Percentiles rank a stretch among this genome's conserved stretches.
phyloP scores from a whole-genome alignment of 2,113 vertebrate species.

The Vireo altiloquus region DNA sequence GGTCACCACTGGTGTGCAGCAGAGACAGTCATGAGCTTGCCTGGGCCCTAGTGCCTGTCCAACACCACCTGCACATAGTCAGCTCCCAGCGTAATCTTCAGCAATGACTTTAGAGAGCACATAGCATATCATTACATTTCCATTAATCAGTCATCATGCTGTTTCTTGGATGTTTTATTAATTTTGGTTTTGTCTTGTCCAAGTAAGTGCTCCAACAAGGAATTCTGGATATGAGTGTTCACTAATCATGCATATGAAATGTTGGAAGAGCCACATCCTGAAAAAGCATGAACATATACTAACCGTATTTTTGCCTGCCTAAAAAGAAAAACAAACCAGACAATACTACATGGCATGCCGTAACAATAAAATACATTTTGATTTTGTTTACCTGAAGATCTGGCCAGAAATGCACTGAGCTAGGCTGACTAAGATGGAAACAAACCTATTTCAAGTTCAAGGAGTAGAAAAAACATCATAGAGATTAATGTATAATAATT shows the following conservation, averaged over 20 bases:
- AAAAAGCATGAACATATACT: slow-evolving; percentile 61
- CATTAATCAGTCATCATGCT: slow-evolving; percentile 3
- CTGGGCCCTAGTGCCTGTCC: background rate
- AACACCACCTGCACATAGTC: slow-evolving; percentile 16
- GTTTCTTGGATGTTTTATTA: background rate
- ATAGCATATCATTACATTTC: background rate
- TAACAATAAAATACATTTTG: slow-evolving; percentile 21
- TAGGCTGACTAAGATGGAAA: background rate
- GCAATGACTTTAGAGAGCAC: slow-evolving; percentile 8
- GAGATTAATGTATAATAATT: background rate
- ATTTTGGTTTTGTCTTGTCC: slow-evolving; percentile 3
- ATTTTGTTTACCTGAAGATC: slow-evolving; percentile 38
- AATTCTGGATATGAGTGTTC: slow-evolving; percentile 12
- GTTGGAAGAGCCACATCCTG: slow-evolving; percentile 24
- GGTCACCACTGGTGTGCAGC: background rate
- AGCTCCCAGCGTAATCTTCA: slow-evolving; percentile 10
- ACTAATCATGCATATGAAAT: slow-evolving; percentile 20
- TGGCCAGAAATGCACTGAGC: slow-evolving; percentile 49
- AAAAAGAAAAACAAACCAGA: background rate
- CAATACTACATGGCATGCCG: slow-evolving; percentile 58
- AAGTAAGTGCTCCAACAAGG: slow-evolving; percentile 23
- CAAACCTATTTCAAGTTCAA: background rate
- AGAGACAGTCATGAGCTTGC: background rate
- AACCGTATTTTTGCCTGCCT: slow-evolving; percentile 58
- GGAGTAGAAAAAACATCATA: background rate